phyloP scores from a whole-genome alignment of 2,888 invertebrate genomes.

The Aphodius sticticus region DNA sequence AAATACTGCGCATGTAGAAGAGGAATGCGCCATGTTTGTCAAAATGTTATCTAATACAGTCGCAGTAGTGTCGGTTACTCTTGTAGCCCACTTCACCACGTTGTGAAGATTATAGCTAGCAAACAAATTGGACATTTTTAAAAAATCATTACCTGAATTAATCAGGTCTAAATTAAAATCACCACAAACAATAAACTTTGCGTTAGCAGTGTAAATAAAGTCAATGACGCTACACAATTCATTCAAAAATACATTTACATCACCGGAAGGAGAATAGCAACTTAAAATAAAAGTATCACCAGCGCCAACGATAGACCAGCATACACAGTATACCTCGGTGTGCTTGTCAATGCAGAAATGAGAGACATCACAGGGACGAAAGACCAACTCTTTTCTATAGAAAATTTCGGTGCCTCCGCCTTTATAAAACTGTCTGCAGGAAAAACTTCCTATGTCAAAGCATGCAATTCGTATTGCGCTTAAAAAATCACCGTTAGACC shows the following conservation, averaged over 20 bases:
- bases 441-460: background rate
- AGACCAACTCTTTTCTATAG: background rate
- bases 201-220: background rate
- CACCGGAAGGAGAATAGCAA: background rate
- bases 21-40: background rate
- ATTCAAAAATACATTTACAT: background rate
- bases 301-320: background rate
- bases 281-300: background rate
- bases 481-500: background rate
- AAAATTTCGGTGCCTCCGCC: background rate
- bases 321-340: background rate
- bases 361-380: background rate
- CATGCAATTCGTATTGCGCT: background rate
- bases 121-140: background rate
- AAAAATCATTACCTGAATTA: background rate
- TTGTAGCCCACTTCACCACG: background rate
- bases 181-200: background rate
- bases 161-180: background rate
- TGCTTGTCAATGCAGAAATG: background rate
- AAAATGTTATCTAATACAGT: background rate
- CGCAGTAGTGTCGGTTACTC: background rate
- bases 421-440: background rate
- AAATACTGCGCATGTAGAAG: background rate
- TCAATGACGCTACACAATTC: background rate
- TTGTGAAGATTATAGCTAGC: background rate